Base-by-base conservation (phyloP, 1,140 invertebrate species). In the Meloidogyne hapla region DNA sequence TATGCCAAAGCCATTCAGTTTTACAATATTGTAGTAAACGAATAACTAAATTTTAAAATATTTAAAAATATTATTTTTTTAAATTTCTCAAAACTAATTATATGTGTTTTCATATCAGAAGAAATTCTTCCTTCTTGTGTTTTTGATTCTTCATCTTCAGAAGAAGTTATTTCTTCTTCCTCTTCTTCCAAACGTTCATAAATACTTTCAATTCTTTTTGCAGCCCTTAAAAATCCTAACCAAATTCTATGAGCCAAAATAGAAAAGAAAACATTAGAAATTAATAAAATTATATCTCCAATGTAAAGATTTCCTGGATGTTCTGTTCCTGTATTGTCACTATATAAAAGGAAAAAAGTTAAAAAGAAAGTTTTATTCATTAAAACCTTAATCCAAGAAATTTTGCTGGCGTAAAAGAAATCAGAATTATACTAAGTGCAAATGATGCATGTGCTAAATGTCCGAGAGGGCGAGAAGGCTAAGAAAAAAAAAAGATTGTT, bases 1-100 rank as follows among this genome's bases (percentile, higher is more conserved):
- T 28, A 71, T 83, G 79, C 81, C 81, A 83, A 8, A 83, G n/a
- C 81, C 81, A 83, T 64, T 83, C 81, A 62, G 74, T 68, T 15
- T 56, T 38, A 62, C 79, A 81, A 64, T 83, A 83, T 23, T 83
- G 81, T 15, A 83, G 64, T 28, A 83, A 65, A 21, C 82, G 69
- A 3, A 83, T 28, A 42, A 83, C 72, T 26, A 79, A 48, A 33
- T 38, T 23, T 40, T 71, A 42, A 9, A 18, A 28, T 3, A 6
- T 70, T 61, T 25, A 13, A 42, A 9, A 56, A 56, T 15, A 4
- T 18, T 70, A 6, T 48, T n/a, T 25, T 56, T 70, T 71, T 38
- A 38, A 42, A 10, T 4, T 10, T 62, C 25, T n/a, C n/a, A n/a
- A n/a, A 15, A 77, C 56, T 78, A 21, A 77, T 81, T 45, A 56